Evolutionary conservation across 2,888 invertebrate species (phyloP).

Genomic region (Eumacrocentrus americanus): DNA sequence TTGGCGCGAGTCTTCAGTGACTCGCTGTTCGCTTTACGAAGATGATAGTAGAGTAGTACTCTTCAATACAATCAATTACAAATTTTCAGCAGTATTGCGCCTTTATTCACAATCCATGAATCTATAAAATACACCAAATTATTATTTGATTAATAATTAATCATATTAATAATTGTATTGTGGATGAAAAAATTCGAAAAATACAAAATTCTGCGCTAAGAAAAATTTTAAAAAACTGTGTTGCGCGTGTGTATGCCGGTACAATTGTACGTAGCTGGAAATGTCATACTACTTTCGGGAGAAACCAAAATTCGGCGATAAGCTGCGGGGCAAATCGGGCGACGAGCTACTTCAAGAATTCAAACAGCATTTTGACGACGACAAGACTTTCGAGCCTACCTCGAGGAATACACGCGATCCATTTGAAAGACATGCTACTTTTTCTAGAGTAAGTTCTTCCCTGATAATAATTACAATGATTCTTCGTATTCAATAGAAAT

Average conservation of each 20-base stretch:
- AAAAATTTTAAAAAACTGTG: not conserved
- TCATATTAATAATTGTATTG: too few relatives aligned
- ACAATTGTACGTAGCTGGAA: not conserved
- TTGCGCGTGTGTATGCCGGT: constrained; percentile 9
- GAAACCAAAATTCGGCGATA: constrained; percentile 54
- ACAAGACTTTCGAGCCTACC: constrained; percentile 36
- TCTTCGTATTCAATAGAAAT: too few relatives aligned
- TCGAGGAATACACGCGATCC: constrained; percentile 13
- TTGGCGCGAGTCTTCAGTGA: constrained; percentile 5
- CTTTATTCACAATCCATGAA: too few relatives aligned
- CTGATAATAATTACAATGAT: not conserved
- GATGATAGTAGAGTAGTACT: too few relatives aligned
- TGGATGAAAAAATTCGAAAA: not conserved
- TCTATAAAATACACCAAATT: too few relatives aligned
- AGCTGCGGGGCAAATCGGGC: constrained; percentile 51
- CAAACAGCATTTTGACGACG: constrained; percentile 54
- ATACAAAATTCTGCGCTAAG: not conserved
- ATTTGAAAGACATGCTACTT: constrained; percentile 27
- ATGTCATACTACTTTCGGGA: constrained; percentile 59
- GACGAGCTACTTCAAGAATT: constrained; percentile 55
- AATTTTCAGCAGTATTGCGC: too few relatives aligned
- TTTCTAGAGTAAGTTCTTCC: constrained; percentile 46
- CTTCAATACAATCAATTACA: too few relatives aligned
- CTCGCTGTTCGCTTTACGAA: not conserved
- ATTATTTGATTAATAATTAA: too few relatives aligned